Base-by-base conservation (phyloP, 2,113 vertebrate genomes). In the Solenodon paradoxus region DNA sequence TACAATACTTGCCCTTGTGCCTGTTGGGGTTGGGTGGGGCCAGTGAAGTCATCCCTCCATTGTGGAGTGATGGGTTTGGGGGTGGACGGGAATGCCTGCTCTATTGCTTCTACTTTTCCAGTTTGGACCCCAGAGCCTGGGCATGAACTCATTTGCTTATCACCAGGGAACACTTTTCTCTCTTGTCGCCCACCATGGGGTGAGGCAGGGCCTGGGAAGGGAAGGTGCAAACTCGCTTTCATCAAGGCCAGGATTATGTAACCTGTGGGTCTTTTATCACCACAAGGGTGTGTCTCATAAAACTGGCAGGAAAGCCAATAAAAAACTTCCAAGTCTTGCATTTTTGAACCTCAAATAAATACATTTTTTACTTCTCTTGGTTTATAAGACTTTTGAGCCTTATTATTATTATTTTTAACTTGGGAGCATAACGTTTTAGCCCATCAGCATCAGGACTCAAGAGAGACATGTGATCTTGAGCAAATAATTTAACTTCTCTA, bases 271-370 rank as follows among this genome's bases (percentile, higher is more conserved):
- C 51, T 95, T 75, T 89, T 95, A 92, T 96, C 92, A 83, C 78
- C 57, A 64, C 42, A 68, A 71, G 93, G 95, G 92, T 69, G 92
- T 94, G 95, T 88, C 82, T 72, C 57, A 61, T 68, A 30, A 59
- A 92, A 32, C 64, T 85, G 79, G 74, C 57, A 59, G 93, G 35
- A 38, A 74, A 71, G 59, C 17, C 64, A 78, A 64, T 61, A 89
- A 85, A 92, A 49, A 75, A 26, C 53, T 95, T 94, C 74, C 89
- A 87, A 94, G 53, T 78, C 69, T 92, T 94, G 91, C 86, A 92
- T 83, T 88, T 96, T 75, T 61, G 80, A 59, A 59, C 61, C 83
- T 96, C 79, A 88, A 71, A 75, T 59, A 95, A 95, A 95, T 93
- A 69, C 32, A 59, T 74, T 93, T 38, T 77, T 72, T 47, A 78